Percentiles rank a stretch among this genome's conserved stretches.
Evolutionary conservation across 2,888 invertebrate species (phyloP).

Genomic region (Bombylius discolor): DNA sequence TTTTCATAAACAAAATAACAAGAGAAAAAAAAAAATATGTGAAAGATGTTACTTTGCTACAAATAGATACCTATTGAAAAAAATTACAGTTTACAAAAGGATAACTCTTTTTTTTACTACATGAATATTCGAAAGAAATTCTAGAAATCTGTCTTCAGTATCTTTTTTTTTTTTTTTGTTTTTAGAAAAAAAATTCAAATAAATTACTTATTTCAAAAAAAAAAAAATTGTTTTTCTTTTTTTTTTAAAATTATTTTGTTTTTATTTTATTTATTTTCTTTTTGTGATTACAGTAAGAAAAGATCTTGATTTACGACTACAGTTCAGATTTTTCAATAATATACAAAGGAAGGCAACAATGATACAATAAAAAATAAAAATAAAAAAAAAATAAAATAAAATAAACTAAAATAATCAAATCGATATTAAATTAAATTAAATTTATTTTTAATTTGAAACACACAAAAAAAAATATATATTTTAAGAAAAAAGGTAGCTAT

Average conservation of each 20-base stretch:
- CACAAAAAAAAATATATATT: slow-evolving; percentile 11
- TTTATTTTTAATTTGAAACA: slow-evolving; percentile 18
- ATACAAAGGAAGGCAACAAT: slow-evolving; percentile 75
- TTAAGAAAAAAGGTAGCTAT: not conserved
- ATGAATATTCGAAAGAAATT: too few species aligned
- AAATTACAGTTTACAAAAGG: too few species aligned
- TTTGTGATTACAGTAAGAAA: slow-evolving; percentile 65
- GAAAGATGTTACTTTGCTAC: too few species aligned
- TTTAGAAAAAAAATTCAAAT: too few species aligned
- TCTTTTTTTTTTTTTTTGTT: too few species aligned
- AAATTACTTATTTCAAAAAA: too few species aligned
- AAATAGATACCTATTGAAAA: too few species aligned
- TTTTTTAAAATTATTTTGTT: slow-evolving; percentile 9
- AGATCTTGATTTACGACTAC: slow-evolving; percentile 89
- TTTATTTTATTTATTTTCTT: not conserved
- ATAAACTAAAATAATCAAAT: too few species aligned
- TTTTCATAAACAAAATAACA: too few species aligned
- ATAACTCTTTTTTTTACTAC: too few species aligned
- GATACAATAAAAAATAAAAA: slow-evolving; percentile 51
- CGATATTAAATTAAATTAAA: not conserved
- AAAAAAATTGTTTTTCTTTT: not conserved
- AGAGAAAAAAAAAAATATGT: too few species aligned
- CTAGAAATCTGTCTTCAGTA: too few species aligned
- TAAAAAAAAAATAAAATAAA: not conserved
- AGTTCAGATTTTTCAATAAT: slow-evolving; percentile 91